Conservation (phyloP, 2,888 invertebrate genomes). For the Dicranocentrus wangi region DNA sequence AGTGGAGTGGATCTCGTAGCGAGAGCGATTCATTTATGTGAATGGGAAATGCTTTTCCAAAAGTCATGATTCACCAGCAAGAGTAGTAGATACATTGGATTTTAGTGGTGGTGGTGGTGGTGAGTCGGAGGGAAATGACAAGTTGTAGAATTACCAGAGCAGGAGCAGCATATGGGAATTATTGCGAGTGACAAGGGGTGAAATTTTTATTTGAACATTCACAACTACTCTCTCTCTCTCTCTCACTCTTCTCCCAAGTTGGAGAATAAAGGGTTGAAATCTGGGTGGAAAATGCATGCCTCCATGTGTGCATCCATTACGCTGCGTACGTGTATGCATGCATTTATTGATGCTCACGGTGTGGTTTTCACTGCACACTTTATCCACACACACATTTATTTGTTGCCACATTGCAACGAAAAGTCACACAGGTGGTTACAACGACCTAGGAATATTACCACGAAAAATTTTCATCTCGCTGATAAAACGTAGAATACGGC, state of each 20-base stretch:
- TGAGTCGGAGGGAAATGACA: neutral
- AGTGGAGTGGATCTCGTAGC: too few relatives aligned
- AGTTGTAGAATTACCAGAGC: neutral
- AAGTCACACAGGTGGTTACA: slow-evolving; percentile 69
- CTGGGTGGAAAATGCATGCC: neutral
- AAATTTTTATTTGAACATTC: slow-evolving; percentile 68
- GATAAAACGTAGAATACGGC: neutral
- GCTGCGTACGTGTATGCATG: neutral
- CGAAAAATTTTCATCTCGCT: slow-evolving; percentile 1
- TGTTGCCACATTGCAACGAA: slow-evolving; percentile 11
- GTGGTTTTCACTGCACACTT: slow-evolving; percentile 1
- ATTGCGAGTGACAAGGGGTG: slow-evolving; percentile 70
- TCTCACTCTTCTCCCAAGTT: neutral
- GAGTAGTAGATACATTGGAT: neutral
- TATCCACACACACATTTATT: neutral
- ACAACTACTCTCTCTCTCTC: slow-evolving; percentile 10
- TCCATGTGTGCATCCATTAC: neutral
- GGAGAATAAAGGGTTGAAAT: slow-evolving; percentile 39
- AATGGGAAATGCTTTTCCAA: too few relatives aligned
- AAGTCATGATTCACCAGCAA: too few relatives aligned
- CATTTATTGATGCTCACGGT: neutral
- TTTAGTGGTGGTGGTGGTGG: neutral
- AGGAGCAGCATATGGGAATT: slow-evolving; percentile 62
- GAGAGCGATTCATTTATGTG: too few relatives aligned
- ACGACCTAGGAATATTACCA: slow-evolving; percentile 58